Conservation (phyloP, 2,113 vertebrate species). For the Sylvilagus bachmani region DNA sequence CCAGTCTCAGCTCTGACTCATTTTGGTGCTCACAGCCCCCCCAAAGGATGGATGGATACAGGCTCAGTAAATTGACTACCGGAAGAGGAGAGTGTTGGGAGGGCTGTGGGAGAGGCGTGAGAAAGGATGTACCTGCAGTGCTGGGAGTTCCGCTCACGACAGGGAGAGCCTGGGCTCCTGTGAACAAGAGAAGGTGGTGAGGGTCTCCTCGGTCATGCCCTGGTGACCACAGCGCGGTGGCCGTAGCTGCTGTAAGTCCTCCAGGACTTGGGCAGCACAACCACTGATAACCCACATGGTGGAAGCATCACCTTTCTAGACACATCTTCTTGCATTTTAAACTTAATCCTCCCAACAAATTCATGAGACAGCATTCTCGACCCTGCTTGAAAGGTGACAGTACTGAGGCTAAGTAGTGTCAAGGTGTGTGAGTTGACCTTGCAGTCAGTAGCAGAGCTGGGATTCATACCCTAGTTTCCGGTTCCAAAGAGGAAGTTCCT, state of each 20-base stretch:
- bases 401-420: background rate
- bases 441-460: background rate
- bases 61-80: background rate
- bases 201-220: background rate
- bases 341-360: background rate
- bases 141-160: background rate
- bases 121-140: constrained; percentile 55
- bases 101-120: background rate
- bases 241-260: background rate
- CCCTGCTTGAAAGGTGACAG: background rate
- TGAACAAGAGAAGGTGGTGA: constrained; percentile 44
- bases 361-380: background rate
- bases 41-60: background rate
- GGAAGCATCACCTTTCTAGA: background rate
- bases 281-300: background rate
- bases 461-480: background rate
- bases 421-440: background rate
- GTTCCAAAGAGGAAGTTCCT: background rate
- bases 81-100: background rate
- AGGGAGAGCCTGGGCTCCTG: constrained; percentile 20
- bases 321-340: background rate
- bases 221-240: fast-evolving
- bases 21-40: background rate
- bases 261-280: background rate
- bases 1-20: background rate